phyloP scores from a whole-genome alignment of 2,888 invertebrate species.

The Diplazon laetatorius region DNA sequence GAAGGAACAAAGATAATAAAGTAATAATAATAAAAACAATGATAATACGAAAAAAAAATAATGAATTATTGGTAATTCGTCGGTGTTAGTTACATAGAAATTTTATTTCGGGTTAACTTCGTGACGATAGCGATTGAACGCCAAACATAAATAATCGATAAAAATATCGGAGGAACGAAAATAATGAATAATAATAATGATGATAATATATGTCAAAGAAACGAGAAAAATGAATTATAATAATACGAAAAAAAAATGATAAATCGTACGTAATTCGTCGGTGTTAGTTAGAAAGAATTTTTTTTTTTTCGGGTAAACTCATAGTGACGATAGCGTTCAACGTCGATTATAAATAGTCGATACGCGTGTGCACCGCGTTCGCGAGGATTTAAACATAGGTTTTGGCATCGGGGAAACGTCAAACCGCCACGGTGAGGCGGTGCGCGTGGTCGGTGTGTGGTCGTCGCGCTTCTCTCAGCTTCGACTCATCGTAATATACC shows the following conservation, averaged over 20 bases:
- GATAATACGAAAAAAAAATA: too few species aligned
- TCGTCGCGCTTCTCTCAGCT: conserved; percentile 34
- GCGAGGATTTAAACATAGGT: conserved; percentile 81
- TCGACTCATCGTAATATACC: background rate
- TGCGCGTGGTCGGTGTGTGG: conserved; percentile 75
- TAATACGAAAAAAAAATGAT: background rate
- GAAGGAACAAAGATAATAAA: too few species aligned
- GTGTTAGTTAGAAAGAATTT: background rate
- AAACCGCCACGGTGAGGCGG: conserved; percentile 79
- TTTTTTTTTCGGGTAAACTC: conserved; percentile 1
- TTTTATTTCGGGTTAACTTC: too few species aligned
- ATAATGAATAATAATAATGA: too few species aligned
- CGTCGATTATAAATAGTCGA: conserved; percentile 77
- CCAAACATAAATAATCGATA: too few species aligned
- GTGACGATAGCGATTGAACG: too few species aligned
- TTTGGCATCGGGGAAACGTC: conserved; percentile 81
- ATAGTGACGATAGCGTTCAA: conserved; percentile 64
- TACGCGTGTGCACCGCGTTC: conserved; percentile 77
- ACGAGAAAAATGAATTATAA: background rate
- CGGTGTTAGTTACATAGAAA: too few species aligned
- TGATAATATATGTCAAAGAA: too few species aligned
- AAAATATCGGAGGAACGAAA: too few species aligned
- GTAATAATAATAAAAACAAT: too few species aligned
- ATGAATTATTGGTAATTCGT: too few species aligned
- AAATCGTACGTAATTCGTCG: background rate